Percentiles rank a stretch among this genome's conserved stretches.
These are phyloP conservation scores for Rhabdophis nuchalis DNA, from an alignment of 2,797 vertebrate species.

Conservation along the genomic window DNA sequence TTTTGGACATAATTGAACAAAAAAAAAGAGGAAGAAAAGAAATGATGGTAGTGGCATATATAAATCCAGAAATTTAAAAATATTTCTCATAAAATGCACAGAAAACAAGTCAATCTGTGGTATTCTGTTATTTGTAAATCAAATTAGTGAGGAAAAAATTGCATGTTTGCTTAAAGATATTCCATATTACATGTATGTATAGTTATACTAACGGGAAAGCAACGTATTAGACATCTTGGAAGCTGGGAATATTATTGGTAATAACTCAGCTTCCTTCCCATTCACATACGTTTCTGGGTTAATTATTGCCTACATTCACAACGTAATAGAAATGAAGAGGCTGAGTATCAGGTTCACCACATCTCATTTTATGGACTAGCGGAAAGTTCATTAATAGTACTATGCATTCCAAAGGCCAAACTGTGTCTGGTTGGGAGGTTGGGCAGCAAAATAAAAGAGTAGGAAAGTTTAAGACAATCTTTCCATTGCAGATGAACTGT, in stretches of 20 bases:
- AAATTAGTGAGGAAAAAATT: background rate
- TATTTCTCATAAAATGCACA: background rate
- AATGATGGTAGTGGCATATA: background rate
- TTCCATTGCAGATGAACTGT: background rate
- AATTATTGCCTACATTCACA: background rate
- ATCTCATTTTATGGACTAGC: background rate
- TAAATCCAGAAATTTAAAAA: background rate
- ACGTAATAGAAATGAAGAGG: background rate
- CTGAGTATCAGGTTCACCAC: background rate
- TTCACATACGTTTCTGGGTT: background rate
- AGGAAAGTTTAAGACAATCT: background rate
- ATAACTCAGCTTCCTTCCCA: background rate
- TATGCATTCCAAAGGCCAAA: background rate
- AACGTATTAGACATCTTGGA: background rate
- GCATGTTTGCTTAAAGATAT: background rate
- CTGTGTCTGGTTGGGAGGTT: background rate
- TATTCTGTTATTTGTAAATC: background rate
- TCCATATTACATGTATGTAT: no score
- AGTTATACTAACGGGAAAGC: background rate
- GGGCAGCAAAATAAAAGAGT: background rate
- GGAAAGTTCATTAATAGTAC: background rate
- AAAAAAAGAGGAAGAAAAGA: background rate
- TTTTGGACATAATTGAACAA: background rate
- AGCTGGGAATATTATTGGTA: background rate
- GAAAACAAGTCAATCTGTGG: background rate